Percentiles rank a stretch among this genome's conserved stretches.
Evolutionary conservation across 1,140 invertebrate genomes (phyloP).

Genomic region (Cataglyphis hispanica): DNA sequence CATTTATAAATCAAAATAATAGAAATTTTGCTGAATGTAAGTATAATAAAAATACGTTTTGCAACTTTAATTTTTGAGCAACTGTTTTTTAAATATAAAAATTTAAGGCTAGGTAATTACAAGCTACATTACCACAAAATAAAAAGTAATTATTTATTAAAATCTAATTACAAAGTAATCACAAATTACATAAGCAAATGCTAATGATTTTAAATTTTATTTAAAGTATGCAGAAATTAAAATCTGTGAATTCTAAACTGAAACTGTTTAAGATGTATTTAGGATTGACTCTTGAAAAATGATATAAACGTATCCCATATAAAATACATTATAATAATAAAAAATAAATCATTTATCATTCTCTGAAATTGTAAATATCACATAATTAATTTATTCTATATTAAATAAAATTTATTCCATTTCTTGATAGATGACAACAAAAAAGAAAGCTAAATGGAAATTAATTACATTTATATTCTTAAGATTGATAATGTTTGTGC

Average conservation of each 20-base stretch:
- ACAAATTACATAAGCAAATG: no score
- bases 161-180: no score
- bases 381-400: constrained; percentile 13
- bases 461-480: neutral
- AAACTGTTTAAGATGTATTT: neutral
- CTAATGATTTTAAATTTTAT: no score
- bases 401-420: neutral
- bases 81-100: no score
- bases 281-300: neutral
- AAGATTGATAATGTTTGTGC: constrained; percentile 4
- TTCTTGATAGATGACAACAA: neutral
- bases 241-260: neutral
- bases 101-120: no score
- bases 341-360: constrained; percentile 7
- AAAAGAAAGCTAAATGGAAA: neutral
- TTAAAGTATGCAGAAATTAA: no score
- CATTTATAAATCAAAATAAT: no score
- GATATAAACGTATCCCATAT: neutral
- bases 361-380: neutral
- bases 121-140: no score
- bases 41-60: no score
- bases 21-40: no score
- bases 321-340: neutral
- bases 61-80: no score
- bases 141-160: no score